These are phyloP conservation scores for Cheirogaleus medius DNA, from an alignment of 2,113 vertebrate species.

Conservation along the genomic window DNA sequence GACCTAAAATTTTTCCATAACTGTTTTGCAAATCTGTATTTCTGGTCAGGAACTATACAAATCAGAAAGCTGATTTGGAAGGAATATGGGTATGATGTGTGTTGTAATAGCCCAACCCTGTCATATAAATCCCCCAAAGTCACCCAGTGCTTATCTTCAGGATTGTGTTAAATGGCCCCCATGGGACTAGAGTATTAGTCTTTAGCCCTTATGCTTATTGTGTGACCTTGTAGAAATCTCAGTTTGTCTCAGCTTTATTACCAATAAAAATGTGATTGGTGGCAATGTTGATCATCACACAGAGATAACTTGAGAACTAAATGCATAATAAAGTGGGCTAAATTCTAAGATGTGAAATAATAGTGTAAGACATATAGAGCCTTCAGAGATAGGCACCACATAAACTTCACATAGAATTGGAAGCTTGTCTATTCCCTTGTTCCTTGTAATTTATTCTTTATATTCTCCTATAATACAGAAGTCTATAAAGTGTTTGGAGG, in stretches of 20 bases:
- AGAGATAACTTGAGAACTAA: constrained; percentile 31
- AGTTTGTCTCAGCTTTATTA: background rate
- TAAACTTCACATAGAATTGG: background rate
- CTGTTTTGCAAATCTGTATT: background rate
- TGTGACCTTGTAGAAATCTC: background rate
- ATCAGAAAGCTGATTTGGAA: background rate
- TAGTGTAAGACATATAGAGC: background rate
- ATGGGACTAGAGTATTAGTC: background rate
- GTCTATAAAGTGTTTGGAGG: constrained; percentile 43
- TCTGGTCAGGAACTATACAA: background rate
- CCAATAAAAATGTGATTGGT: background rate
- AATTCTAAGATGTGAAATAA: background rate
- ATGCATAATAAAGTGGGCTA: background rate
- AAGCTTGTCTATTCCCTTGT: constrained; percentile 32
- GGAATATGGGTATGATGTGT: background rate
- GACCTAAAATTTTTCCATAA: background rate
- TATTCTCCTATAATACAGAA: background rate
- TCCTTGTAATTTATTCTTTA: constrained; percentile 57
- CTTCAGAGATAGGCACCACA: background rate
- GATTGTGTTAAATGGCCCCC: background rate
- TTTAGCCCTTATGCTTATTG: background rate
- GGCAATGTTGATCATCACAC: background rate
- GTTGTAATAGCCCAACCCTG: background rate
- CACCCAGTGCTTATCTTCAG: background rate
- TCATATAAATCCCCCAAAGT: background rate